Evolutionary conservation across 2,113 vertebrate species (phyloP).

Genomic region (Syngnathus scovelli): DNA sequence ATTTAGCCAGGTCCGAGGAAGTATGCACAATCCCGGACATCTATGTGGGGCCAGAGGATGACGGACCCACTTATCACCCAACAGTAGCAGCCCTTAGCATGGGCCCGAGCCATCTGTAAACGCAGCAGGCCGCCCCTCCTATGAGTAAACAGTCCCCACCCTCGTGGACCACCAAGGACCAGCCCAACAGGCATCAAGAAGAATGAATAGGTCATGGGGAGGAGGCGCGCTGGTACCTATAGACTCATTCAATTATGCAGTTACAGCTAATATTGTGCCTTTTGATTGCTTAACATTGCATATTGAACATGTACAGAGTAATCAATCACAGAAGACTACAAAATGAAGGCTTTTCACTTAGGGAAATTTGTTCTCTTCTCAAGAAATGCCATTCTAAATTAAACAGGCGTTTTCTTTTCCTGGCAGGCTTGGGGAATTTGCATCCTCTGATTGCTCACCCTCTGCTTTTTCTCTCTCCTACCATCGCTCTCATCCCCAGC

Average conservation of each 20-base stretch:
- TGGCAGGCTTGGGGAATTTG: conserved; percentile 21
- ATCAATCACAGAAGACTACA: conserved; percentile 4
- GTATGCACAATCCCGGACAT: background rate
- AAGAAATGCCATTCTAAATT: conserved; percentile 49
- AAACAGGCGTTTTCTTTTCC: conserved; percentile 49
- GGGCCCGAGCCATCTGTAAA: too few species aligned
- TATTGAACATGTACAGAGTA: background rate
- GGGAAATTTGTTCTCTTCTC: conserved; percentile 17
- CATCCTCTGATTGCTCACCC: conserved; percentile 18
- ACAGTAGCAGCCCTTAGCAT: too few species aligned
- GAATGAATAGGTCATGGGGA: too few species aligned
- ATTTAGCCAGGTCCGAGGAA: background rate
- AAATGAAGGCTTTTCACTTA: conserved; percentile 4
- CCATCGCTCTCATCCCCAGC: conserved; percentile 21
- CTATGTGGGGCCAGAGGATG: too few species aligned
- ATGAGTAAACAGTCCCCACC: too few species aligned
- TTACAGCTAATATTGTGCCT: background rate
- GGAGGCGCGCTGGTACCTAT: too few species aligned
- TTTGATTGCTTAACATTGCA: background rate
- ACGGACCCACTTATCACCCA: too few species aligned
- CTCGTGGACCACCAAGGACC: too few species aligned
- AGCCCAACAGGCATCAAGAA: too few species aligned
- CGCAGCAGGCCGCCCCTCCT: too few species aligned
- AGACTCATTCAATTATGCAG: background rate
- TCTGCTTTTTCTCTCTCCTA: conserved; percentile 9